phyloP scores from a whole-genome alignment of 2,797 vertebrate species.

The Acanthurus leucopareius region DNA sequence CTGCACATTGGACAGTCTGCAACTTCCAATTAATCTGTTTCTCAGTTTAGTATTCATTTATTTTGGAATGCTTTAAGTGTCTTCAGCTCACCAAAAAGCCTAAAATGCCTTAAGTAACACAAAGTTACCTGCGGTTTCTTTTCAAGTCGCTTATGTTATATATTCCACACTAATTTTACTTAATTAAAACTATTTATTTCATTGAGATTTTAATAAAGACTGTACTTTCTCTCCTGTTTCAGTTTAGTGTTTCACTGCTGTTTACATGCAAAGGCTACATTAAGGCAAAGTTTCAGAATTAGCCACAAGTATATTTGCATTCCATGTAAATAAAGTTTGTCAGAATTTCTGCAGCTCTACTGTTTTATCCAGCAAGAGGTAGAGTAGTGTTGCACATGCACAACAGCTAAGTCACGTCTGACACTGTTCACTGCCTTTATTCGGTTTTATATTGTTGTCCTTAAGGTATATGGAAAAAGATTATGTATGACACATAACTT shows the following conservation, averaged over 20 bases:
- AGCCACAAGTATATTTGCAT: slow-evolving; percentile 68
- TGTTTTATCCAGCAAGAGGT: slow-evolving; percentile 14
- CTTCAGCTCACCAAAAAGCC: not conserved
- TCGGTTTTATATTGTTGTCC: slow-evolving; percentile 14
- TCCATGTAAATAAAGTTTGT: slow-evolving; percentile 65
- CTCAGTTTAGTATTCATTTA: not conserved
- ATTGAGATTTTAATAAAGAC: not conserved
- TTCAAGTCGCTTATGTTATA: not conserved
- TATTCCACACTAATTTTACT: not conserved
- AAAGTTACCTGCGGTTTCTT: not conserved
- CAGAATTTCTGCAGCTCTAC: slow-evolving; percentile 44
- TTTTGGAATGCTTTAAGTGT: not conserved
- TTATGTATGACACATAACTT: not conserved
- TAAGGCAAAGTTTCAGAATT: slow-evolving; percentile 52
- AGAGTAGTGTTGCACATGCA: not conserved
- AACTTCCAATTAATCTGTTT: not conserved
- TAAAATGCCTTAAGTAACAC: not conserved
- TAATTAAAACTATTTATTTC: not conserved
- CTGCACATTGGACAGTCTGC: slow-evolving; percentile 9
- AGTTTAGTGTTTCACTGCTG: slow-evolving; percentile 20
- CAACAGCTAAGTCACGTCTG: slow-evolving; percentile 40
- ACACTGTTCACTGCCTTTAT: slow-evolving; percentile 2
- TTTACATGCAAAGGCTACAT: slow-evolving; percentile 36
- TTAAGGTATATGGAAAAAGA: not conserved
- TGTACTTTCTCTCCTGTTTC: slow-evolving; percentile 23